phyloP scores from a whole-genome alignment of 2,888 invertebrate species.

The Alitta virens region DNA sequence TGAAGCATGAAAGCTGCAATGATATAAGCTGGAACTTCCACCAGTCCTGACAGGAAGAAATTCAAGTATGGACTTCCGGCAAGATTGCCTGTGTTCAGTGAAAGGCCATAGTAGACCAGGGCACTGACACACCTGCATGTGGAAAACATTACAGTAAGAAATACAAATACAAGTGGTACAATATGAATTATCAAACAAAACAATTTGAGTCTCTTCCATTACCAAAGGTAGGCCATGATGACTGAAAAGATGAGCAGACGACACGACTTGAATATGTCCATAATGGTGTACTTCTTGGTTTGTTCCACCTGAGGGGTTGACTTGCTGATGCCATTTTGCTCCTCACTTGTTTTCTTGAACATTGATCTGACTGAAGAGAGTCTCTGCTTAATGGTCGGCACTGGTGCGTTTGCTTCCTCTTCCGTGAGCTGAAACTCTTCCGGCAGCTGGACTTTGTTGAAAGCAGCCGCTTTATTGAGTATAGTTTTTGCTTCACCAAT shows the following conservation, averaged over 20 bases:
- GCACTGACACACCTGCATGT: slow-evolving; percentile 12
- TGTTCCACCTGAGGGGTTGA: not conserved
- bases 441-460: slow-evolving; percentile 2
- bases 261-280: slow-evolving; percentile 7
- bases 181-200: too few species aligned
- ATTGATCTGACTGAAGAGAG: too few species aligned
- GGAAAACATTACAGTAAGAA: too few species aligned
- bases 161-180: too few species aligned
- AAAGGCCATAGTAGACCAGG: slow-evolving; percentile 21
- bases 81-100: slow-evolving; percentile 16
- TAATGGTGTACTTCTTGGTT: slow-evolving; percentile 1
- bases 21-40: slow-evolving; percentile 23
- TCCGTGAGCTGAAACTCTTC: slow-evolving; percentile 4
- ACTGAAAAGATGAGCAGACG: slow-evolving; percentile 5
- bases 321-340: too few species aligned
- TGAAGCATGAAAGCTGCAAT: slow-evolving; percentile 3
- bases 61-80: slow-evolving; percentile 21
- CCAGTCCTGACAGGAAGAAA: slow-evolving; percentile 19
- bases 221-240: slow-evolving; percentile 14
- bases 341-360: too few species aligned
- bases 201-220: too few species aligned
- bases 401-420: not conserved
- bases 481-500: not conserved
- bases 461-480: not conserved
- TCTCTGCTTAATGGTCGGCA: too few species aligned